Percentiles rank a stretch among this genome's conserved stretches.
Evolutionary conservation across 2,797 vertebrate species (phyloP).

Genomic region (Diceros bicornis): DNA sequence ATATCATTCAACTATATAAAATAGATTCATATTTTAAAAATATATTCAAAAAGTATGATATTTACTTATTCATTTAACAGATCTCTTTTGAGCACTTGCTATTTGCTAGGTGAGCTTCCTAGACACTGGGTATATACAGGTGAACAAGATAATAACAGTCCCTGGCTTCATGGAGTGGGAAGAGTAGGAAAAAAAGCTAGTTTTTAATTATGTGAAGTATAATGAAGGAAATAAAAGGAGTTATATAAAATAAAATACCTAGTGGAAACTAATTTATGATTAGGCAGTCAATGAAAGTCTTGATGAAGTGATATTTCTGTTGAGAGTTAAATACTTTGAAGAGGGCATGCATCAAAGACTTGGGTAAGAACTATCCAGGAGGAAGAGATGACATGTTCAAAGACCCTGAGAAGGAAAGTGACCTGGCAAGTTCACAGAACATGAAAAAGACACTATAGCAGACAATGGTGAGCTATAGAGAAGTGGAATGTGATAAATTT

Average conservation of each 20-base stretch:
- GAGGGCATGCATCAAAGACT: neutral
- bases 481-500: neutral
- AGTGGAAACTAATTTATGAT: neutral
- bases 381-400: neutral
- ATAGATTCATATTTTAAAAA: neutral
- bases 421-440: neutral
- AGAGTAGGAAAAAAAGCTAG: neutral
- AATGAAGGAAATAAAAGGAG: neutral
- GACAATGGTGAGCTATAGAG: neutral
- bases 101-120: neutral
- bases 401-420: neutral
- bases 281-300: neutral
- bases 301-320: neutral
- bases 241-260: neutral
- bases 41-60: neutral
- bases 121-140: neutral
- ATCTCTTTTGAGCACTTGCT: neutral
- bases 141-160: neutral
- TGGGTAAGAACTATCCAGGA: neutral
- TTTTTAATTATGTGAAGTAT: neutral
- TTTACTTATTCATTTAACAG: neutral
- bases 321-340: neutral
- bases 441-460: neutral
- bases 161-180: neutral
- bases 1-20: neutral